phyloP scores from a whole-genome alignment of 2,113 vertebrate species.

The Bufo bufo region DNA sequence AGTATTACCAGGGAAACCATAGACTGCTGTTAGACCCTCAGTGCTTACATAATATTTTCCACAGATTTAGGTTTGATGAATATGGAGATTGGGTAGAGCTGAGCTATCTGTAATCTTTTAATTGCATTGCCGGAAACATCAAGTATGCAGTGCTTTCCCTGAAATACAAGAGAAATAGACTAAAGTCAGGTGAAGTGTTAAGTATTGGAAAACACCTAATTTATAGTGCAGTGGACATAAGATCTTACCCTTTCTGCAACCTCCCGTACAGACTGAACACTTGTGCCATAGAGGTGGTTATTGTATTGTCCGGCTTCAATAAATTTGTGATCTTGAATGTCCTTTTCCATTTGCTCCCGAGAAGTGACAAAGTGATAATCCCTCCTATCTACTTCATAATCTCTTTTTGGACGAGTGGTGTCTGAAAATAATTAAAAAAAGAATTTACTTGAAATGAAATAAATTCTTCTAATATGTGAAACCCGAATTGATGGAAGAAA shows the following conservation, averaged over 20 bases:
- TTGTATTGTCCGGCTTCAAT: constrained; percentile 99
- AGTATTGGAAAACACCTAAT: background rate
- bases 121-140: constrained; percentile 98
- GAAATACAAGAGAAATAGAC: constrained; percentile 57
- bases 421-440: constrained; percentile 75
- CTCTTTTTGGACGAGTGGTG: constrained; percentile 94
- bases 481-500: background rate
- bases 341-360: constrained; percentile 97
- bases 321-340: constrained; percentile 97
- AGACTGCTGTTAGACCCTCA: background rate
- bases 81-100: constrained; percentile 91
- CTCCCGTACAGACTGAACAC: constrained; percentile 94
- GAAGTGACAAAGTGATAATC: constrained; percentile 97
- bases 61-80: constrained; percentile 97
- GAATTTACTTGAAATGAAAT: too few relatives aligned
- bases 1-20: background rate
- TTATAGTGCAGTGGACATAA: background rate
- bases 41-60: constrained; percentile 96
- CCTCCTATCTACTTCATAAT: constrained; percentile 94
- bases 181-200: background rate
- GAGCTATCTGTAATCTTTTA: constrained; percentile 94
- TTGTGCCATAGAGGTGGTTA: constrained; percentile 96
- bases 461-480: too few relatives aligned
- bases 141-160: constrained; percentile 98
- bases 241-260: constrained; percentile 91